A percentile compares a stretch with the other conserved stretches of the same genome.
Evolutionary conservation across 2,888 invertebrate genomes (phyloP).

Genomic region (Drosophila algonquin): DNA sequence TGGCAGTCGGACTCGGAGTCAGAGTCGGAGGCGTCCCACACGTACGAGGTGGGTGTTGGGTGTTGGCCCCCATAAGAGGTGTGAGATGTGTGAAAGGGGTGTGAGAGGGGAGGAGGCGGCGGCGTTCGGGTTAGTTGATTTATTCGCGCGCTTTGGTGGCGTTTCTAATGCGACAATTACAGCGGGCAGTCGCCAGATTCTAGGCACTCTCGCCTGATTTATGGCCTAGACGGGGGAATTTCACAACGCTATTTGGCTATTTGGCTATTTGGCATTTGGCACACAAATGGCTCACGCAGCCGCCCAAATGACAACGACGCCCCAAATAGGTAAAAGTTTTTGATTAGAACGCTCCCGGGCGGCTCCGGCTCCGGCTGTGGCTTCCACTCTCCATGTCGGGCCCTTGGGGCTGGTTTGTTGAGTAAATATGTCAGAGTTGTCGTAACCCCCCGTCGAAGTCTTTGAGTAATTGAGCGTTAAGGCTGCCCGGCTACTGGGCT

Average conservation of each 20-base stretch:
- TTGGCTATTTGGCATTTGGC: slow-evolving; percentile 71
- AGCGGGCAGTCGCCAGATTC: slow-evolving; percentile 59
- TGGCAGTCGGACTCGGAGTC: slow-evolving; percentile 1
- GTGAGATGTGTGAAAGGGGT: no score
- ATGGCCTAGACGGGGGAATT: slow-evolving; percentile 65
- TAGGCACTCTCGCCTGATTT: slow-evolving; percentile 71
- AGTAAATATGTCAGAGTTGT: slow-evolving; percentile 73
- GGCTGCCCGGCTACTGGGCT: slow-evolving; percentile 55
- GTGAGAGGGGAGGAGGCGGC: no score
- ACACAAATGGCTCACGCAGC: slow-evolving; percentile 56
- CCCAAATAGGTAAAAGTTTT: slow-evolving; percentile 57
- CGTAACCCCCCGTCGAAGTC: slow-evolving; percentile 25
- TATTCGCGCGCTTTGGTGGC: slow-evolving; percentile 71
- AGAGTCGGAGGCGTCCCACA: slow-evolving; percentile 22
- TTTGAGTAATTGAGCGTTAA: slow-evolving; percentile 73
- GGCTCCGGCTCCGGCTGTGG: not conserved
- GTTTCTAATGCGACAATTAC: slow-evolving; percentile 78
- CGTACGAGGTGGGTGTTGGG: slow-evolving; percentile 15
- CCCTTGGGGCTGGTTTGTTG: slow-evolving; percentile 64
- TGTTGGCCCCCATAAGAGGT: slow-evolving; percentile 1
- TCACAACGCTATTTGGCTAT: slow-evolving; percentile 69
- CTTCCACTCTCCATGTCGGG: slow-evolving; percentile 8
- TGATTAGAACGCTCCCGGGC: slow-evolving; percentile 55
- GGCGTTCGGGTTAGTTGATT: slow-evolving; percentile 65
- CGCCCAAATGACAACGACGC: slow-evolving; percentile 34